Evolutionary conservation across 2,797 vertebrate genomes (phyloP).

Genomic region (Sphaeramia orbicularis): DNA sequence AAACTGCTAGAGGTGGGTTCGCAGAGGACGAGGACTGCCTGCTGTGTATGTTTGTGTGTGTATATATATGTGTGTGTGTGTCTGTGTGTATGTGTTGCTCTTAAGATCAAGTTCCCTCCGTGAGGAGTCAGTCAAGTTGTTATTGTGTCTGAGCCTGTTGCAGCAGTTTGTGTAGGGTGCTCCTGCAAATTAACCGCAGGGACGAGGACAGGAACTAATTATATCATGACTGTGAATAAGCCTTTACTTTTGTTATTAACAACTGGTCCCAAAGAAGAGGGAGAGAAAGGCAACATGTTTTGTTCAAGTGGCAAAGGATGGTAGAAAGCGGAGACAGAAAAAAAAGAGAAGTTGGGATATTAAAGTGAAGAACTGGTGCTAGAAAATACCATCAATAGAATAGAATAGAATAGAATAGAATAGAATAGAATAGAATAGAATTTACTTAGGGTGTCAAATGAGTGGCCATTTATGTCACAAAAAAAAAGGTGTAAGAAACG

Average conservation of each 20-base stretch:
- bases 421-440: too few species aligned
- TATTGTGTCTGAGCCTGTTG: slow-evolving; percentile 3
- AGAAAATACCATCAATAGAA: too few species aligned
- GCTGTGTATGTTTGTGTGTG: not conserved
- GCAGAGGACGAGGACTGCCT: slow-evolving; percentile 32
- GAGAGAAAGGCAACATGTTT: not conserved
- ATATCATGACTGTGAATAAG: slow-evolving; percentile 2
- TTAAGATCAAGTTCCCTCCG: slow-evolving; percentile 42
- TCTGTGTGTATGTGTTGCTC: slow-evolving; percentile 20
- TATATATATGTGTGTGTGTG: slow-evolving; percentile 5
- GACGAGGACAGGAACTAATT: slow-evolving; percentile 7
- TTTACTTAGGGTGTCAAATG: too few species aligned
- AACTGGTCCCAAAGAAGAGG: too few species aligned
- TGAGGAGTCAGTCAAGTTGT: slow-evolving; percentile 36
- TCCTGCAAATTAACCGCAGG: not conserved
- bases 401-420: too few species aligned
- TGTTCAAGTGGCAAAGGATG: slow-evolving; percentile 1
- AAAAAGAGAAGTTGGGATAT: not conserved
- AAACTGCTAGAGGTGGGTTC: slow-evolving; percentile 71
- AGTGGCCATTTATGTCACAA: too few species aligned
- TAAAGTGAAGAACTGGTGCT: too few species aligned
- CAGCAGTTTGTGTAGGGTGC: slow-evolving; percentile 2
- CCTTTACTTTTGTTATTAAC: not conserved
- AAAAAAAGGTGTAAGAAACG: too few species aligned
- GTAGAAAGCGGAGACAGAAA: not conserved